These are phyloP conservation scores for Schlechtendalia chinensis DNA, from an alignment of 1,140 invertebrate species.

Conservation along the genomic window DNA sequence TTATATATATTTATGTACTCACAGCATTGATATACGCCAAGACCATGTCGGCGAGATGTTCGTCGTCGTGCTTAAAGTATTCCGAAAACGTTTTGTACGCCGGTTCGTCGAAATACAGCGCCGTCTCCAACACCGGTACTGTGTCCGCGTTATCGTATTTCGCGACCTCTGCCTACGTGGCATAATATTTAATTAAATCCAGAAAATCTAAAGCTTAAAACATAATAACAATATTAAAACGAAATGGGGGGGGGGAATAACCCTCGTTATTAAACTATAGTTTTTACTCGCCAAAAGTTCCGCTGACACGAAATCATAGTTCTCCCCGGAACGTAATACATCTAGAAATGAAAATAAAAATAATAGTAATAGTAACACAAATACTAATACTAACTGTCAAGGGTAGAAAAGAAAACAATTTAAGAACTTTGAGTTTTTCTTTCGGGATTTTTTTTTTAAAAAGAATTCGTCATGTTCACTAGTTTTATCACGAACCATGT, in stretches of 20 bases:
- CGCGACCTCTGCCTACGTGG: background rate
- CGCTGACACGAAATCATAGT: conserved; percentile 10
- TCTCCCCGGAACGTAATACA: background rate
- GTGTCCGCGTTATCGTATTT: background rate
- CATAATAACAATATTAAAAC: too few relatives aligned
- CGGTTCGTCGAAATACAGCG: conserved; percentile 72
- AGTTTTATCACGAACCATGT: conserved; percentile 2
- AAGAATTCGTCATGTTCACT: background rate
- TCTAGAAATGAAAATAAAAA: background rate
- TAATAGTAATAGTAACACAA: background rate
- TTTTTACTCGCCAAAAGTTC: conserved; percentile 39
- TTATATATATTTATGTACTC: conserved; percentile 54
- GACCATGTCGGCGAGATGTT: conserved; percentile 67
- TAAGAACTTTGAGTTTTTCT: background rate
- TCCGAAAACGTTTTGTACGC: conserved; percentile 70
- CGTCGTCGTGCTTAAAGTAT: conserved; percentile 65
- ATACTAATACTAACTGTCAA: conserved; percentile 13
- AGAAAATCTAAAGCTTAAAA: background rate
- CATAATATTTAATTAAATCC: conserved; percentile 15
- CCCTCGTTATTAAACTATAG: background rate
- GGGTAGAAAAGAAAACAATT: background rate
- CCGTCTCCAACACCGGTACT: conserved; percentile 60
- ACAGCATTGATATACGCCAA: conserved; percentile 74
- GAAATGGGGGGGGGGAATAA: background rate
- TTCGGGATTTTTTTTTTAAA: background rate